A percentile compares a stretch with the other conserved stretches of the same genome.
phyloP scores from a whole-genome alignment of 2,888 invertebrate genomes.

The Leucania comma region DNA sequence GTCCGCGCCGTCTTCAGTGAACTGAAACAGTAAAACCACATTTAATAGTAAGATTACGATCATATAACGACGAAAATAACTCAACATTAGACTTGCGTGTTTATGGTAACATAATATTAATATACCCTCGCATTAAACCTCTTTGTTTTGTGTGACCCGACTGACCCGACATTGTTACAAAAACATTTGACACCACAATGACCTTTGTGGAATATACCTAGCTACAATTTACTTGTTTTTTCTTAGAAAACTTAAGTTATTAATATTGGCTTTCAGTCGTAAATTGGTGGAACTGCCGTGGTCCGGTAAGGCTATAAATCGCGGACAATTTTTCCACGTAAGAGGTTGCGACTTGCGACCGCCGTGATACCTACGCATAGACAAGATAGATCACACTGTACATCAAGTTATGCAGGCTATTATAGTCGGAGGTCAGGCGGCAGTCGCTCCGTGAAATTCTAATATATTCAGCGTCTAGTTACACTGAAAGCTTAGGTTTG shows the following conservation, averaged over 20 bases:
- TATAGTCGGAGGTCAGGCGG: slow-evolving; percentile 21
- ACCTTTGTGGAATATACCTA: slow-evolving; percentile 35
- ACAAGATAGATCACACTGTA: slow-evolving; percentile 51
- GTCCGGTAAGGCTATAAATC: slow-evolving; percentile 43
- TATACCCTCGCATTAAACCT: slow-evolving; percentile 43
- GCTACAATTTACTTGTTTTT: slow-evolving; percentile 11
- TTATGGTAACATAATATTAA: slow-evolving; percentile 53
- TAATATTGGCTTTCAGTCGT: slow-evolving; percentile 47
- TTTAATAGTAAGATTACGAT: slow-evolving; percentile 47
- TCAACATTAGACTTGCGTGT: slow-evolving; percentile 55
- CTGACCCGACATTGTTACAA: slow-evolving; percentile 46
- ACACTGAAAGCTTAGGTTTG: slow-evolving; percentile 6
- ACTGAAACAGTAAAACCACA: slow-evolving; percentile 34
- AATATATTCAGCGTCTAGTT: slow-evolving; percentile 20
- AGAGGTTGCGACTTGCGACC: slow-evolving; percentile 34
- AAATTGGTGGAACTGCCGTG: slow-evolving; percentile 28
- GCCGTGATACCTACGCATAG: slow-evolving; percentile 39
- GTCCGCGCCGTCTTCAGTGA: not conserved
- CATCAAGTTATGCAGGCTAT: slow-evolving; percentile 45
- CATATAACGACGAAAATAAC: slow-evolving; percentile 44
- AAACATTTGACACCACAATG: slow-evolving; percentile 46
- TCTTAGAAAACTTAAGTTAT: slow-evolving; percentile 45
- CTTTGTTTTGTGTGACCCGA: slow-evolving; percentile 55
- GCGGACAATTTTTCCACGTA: slow-evolving; percentile 56
- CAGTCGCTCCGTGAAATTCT: slow-evolving; percentile 15